Evolutionary conservation across 2,888 invertebrate genomes (phyloP), one percentile per base, ranked within the genome.

Genomic region (Choreutis nemorana): DNA sequence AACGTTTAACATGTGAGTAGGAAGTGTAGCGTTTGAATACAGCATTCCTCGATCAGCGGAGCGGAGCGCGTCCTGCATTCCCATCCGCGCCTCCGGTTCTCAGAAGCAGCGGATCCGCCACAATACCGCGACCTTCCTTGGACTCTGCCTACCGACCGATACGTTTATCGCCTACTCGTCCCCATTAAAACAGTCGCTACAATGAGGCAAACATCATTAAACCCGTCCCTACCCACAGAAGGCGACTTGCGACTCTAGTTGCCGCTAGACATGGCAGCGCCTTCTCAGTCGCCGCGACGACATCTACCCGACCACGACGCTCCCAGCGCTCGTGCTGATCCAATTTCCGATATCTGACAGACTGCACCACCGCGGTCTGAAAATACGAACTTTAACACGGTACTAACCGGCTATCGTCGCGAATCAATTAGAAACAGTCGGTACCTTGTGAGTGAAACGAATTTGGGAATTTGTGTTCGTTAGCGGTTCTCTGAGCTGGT

Each of bases 201-300:
- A 55, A 60, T 65, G 58, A 59, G 56, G 45, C 55, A 46, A 55
- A 57, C 60, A 68, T 68, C 68, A 67, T 65, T 71, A 66, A 61
- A 49, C 50, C 55, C 55, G 59, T 53, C 58, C 56, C n/a, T n/a
- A n/a, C n/a, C n/a, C 59, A 60, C 58, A 46, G 51, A 37, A 37
- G 44, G 52, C n/a, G n/a, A n/a, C n/a, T 44, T 51, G 53, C 54
- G 60, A 26, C 28, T 14, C 27, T 30, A 18, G 29, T 20, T 5
- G 22, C 24, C 14, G 24, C 29, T 25, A 26, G 26, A 23, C 23
- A 18, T 31, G 48, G 42, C 52, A 42, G 42, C 53, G 37, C 33
- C 50, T 48, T 55, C 64, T 66, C 73, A 75, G 75, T 75, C 65
- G 57, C 46, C 45, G 43, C 64, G 53, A 57, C 66, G 70, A 63